Percentiles rank a stretch among this genome's conserved stretches.
Conservation (phyloP, 2,113 vertebrate genomes). For the Nothobranchius furzeri region DNA sequence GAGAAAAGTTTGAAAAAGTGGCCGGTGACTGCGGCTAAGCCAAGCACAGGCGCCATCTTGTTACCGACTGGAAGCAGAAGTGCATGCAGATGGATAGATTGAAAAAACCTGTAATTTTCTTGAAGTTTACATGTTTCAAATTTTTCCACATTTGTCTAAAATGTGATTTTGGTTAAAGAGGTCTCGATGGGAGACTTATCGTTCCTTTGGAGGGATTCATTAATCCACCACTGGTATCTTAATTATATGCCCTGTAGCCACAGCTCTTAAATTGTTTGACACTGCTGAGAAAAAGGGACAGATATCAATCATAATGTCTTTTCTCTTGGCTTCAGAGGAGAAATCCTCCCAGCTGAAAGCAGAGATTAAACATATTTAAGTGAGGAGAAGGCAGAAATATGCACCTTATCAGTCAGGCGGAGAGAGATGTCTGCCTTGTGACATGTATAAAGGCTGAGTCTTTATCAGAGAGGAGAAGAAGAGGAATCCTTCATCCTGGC, state of each 20-base stretch:
- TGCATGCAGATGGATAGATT: no score
- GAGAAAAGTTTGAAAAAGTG: no score
- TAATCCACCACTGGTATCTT: conserved; percentile 50
- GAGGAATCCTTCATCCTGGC: conserved; percentile 37
- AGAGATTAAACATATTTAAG: conserved; percentile 38
- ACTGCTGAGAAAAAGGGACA: conserved; percentile 7
- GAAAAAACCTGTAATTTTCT: no score
- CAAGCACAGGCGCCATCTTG: no score
- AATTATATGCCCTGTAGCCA: conserved; percentile 44
- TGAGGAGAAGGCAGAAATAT: conserved; percentile 26
- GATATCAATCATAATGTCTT: conserved; percentile 47
- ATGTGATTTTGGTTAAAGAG: not conserved
- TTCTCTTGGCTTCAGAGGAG: conserved; percentile 7
- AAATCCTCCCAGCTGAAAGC: conserved; percentile 37
- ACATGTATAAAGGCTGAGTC: conserved; percentile 28
- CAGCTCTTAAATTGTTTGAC: conserved; percentile 10
- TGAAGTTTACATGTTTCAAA: no score
- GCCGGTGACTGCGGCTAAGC: no score
- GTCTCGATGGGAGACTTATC: no score
- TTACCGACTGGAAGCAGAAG: no score
- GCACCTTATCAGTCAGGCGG: conserved; percentile 26
- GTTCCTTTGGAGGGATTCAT: conserved; percentile 34
- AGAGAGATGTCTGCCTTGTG: conserved; percentile 36
- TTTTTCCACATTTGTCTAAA: not conserved
- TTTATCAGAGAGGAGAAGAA: conserved; percentile 30